Conservation (phyloP, 1,140 invertebrate species). For the Andricus grossulariae region DNA sequence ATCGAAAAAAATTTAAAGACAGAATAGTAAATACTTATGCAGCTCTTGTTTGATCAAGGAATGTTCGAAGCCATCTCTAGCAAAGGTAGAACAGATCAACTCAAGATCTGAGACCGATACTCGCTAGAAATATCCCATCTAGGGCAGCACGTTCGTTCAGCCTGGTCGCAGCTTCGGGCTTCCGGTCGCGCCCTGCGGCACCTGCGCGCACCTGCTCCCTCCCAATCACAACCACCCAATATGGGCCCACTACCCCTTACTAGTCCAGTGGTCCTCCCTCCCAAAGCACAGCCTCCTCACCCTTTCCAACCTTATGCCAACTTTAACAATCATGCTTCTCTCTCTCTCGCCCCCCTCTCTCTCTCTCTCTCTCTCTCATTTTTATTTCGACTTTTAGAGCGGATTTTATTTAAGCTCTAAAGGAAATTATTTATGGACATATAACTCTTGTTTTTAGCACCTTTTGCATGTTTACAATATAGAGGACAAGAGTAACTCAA, state of each 20-base stretch:
- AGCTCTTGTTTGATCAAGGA: neutral
- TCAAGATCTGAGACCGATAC: slow-evolving; percentile 36
- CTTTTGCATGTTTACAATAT: too few species aligned
- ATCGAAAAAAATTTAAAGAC: too few species aligned
- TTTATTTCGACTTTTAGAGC: neutral
- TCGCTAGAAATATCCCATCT: slow-evolving; percentile 47
- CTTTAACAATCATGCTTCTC: slow-evolving; percentile 37
- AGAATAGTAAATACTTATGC: neutral
- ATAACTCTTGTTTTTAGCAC: slow-evolving; percentile 18
- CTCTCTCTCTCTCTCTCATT: slow-evolving; percentile 32
- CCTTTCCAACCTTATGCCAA: slow-evolving; percentile 35
- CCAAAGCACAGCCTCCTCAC: slow-evolving; percentile 13
- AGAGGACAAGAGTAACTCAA: too few species aligned
- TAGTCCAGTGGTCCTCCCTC: neutral
- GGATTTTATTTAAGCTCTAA: neutral
- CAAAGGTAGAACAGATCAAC: slow-evolving; percentile 21
- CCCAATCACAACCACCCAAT: neutral
- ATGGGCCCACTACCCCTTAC: slow-evolving; percentile 32
- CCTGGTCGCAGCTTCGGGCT: slow-evolving; percentile 62
- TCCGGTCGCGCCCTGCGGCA: slow-evolving; percentile 69
- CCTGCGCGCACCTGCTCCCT: slow-evolving; percentile 68
- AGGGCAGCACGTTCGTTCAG: slow-evolving; percentile 49
- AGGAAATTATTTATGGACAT: slow-evolving; percentile 37
- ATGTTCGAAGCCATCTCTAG: slow-evolving; percentile 4
- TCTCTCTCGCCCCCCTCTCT: slow-evolving; percentile 33